These are phyloP conservation scores for Gastrophryne carolinensis DNA, from an alignment of 2,797 vertebrate species.

Conservation along the genomic window DNA sequence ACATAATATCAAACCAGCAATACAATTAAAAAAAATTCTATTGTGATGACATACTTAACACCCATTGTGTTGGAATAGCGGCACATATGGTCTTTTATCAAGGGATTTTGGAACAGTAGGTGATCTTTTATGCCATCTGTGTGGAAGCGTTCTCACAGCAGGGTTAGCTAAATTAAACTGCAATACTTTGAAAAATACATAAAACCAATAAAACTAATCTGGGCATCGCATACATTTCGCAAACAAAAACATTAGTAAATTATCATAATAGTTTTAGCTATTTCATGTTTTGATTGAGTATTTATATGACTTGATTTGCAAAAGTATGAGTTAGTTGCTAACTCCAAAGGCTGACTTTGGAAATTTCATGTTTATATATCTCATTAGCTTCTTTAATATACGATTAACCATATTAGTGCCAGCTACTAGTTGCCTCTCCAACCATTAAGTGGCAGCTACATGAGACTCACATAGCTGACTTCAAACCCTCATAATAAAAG, in stretches of 20 bases:
- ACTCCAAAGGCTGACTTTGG: background rate
- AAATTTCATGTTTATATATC: too few species aligned
- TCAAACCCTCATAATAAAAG: too few species aligned
- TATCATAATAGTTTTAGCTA: constrained; percentile 8
- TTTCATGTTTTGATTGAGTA: background rate
- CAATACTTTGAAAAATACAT: constrained; percentile 42
- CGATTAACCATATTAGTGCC: too few species aligned
- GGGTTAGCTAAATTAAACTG: constrained; percentile 49
- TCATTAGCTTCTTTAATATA: too few species aligned
- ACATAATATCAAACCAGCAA: constrained; percentile 48
- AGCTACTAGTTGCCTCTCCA: too few species aligned
- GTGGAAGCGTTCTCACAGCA: constrained; percentile 55
- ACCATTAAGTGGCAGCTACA: too few species aligned
- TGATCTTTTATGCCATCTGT: constrained; percentile 72
- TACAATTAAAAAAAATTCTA: constrained; percentile 50
- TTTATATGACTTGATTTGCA: background rate
- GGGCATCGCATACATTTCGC: constrained; percentile 19
- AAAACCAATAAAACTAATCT: constrained; percentile 43
- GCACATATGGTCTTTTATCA: constrained; percentile 73
- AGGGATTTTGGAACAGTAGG: constrained; percentile 66
- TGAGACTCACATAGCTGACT: too few species aligned
- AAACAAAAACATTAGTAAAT: constrained; percentile 39
- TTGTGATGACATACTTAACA: constrained; percentile 50
- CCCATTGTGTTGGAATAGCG: constrained; percentile 47
- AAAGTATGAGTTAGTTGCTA: background rate